Evolutionary conservation across 2,113 vertebrate species (phyloP).

Genomic region (Anthoscopus minutus): DNA sequence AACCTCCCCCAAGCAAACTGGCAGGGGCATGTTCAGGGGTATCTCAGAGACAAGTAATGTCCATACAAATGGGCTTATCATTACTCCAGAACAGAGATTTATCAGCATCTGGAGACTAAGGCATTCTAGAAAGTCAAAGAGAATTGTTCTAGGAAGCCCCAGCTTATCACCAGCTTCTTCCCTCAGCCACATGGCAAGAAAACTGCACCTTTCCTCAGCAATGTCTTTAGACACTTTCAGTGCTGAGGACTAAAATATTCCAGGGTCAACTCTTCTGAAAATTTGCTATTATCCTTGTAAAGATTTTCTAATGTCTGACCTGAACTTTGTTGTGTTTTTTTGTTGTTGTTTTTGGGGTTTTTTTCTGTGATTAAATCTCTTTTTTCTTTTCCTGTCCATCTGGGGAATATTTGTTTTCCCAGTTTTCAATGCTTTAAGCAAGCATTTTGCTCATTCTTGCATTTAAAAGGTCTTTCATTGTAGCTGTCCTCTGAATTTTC

Average conservation of each 20-base stretch:
- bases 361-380: background rate
- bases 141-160: background rate
- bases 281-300: background rate
- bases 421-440: background rate
- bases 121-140: background rate
- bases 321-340: background rate
- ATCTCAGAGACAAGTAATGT: background rate
- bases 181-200: background rate
- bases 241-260: background rate
- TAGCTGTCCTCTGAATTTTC: background rate
- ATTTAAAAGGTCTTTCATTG: background rate
- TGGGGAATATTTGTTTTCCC: background rate
- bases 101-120: background rate
- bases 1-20: background rate
- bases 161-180: background rate
- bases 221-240: background rate
- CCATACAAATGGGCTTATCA: background rate
- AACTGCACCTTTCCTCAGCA: background rate
- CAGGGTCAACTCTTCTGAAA: background rate
- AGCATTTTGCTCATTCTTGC: background rate
- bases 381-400: background rate
- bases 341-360: background rate
- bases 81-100: background rate
- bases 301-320: background rate
- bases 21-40: no score